Conservation (phyloP, 2,888 invertebrate species). For the Oligia fasciuncula region DNA sequence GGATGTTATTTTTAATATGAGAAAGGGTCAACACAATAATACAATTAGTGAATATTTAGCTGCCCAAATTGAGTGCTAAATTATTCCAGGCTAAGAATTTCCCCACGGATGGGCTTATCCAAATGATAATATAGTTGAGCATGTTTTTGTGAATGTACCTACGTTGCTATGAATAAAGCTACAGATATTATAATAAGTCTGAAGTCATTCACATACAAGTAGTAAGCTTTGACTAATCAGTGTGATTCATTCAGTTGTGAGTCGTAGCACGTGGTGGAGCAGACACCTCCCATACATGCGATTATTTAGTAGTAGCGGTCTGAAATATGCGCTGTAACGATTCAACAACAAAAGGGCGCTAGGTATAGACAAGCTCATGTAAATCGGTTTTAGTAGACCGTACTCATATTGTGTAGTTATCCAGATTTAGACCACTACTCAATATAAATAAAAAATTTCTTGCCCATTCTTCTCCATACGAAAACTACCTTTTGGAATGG, state of each 20-base stretch:
- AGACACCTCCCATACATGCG: constrained; percentile 49
- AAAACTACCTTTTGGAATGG: too few relatives aligned
- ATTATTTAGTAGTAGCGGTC: constrained; percentile 32
- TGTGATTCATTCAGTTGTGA: constrained; percentile 72
- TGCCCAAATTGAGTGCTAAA: constrained; percentile 4
- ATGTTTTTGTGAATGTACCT: constrained; percentile 30
- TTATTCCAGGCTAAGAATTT: background rate
- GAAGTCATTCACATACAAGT: constrained; percentile 34
- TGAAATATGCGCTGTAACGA: constrained; percentile 33
- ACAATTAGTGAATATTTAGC: constrained; percentile 4
- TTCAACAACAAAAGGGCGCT: constrained; percentile 1
- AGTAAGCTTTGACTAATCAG: constrained; percentile 64
- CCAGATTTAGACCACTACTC: constrained; percentile 33
- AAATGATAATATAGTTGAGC: constrained; percentile 1
- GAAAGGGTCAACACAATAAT: constrained; percentile 13
- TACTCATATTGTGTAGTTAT: background rate
- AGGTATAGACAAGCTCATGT: constrained; percentile 1
- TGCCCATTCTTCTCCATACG: too few relatives aligned
- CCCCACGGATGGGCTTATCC: constrained; percentile 7
- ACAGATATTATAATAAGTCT: constrained; percentile 30
- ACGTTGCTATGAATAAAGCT: constrained; percentile 48
- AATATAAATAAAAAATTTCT: constrained; percentile 32
- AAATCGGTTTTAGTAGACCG: background rate
- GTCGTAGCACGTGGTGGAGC: constrained; percentile 66
- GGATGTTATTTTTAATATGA: constrained; percentile 58